These are phyloP conservation scores for Caerostris extrusa DNA, from an alignment of 1,140 invertebrate species.

Conservation along the genomic window DNA sequence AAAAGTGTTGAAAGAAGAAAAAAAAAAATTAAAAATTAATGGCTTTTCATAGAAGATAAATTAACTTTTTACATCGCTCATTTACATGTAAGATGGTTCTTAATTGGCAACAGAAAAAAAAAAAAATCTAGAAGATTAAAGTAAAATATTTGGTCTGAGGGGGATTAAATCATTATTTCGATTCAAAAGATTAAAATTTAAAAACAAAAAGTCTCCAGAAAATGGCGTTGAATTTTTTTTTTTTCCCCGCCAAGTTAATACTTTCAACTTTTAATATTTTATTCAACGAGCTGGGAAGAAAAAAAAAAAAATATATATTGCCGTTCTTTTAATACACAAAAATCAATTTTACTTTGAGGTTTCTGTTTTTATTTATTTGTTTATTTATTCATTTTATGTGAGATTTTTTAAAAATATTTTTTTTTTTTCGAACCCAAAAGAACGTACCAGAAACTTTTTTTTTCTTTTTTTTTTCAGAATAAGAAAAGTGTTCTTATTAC, in stretches of 20 bases:
- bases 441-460: too few relatives aligned
- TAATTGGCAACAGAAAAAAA: background rate
- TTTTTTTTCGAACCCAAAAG: background rate
- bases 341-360: background rate
- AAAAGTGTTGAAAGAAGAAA: background rate
- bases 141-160: background rate
- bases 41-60: conserved; percentile 1
- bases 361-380: background rate
- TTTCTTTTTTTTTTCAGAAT: too few relatives aligned
- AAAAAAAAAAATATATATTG: background rate
- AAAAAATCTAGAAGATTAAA: background rate
- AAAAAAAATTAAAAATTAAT: background rate
- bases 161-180: conserved; percentile 19
- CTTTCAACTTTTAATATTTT: background rate
- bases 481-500: too few relatives aligned
- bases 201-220: background rate
- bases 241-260: background rate
- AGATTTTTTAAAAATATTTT: background rate
- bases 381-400: background rate
- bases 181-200: conserved; percentile 15
- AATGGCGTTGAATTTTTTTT: background rate
- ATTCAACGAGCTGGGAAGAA: background rate
- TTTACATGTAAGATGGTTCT: background rate
- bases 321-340: background rate
- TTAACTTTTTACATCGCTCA: conserved; percentile 8